Evolutionary conservation across 2,113 vertebrate genomes (phyloP).

Genomic region (Oncorhynchus keta): DNA sequence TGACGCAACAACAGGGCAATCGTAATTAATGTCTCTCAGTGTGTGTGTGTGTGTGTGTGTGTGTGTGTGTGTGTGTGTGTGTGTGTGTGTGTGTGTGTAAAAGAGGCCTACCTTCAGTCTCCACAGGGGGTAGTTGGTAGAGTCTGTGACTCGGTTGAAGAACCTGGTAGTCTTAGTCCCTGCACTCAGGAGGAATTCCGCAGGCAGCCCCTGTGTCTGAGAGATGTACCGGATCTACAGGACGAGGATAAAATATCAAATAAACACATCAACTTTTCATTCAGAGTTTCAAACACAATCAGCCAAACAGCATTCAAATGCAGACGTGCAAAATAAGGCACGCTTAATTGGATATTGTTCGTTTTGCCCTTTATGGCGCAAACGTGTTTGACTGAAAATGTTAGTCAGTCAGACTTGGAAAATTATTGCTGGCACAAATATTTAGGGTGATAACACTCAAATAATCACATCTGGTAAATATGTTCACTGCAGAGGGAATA

Average conservation of each 20-base stretch:
- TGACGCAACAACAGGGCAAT: no score
- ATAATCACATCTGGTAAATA: not conserved
- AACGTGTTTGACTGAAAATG: not conserved
- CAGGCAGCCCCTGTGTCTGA: constrained; percentile 96
- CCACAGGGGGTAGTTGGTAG: constrained; percentile 91
- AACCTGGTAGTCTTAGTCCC: constrained; percentile 98
- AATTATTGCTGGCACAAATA: not conserved
- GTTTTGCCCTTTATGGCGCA: not conserved
- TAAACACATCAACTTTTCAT: not conserved
- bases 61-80: constrained; percentile 17
- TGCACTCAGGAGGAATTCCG: constrained; percentile 96
- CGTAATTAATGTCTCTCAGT: not conserved
- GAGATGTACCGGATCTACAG: constrained; percentile 98
- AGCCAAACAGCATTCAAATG: not conserved
- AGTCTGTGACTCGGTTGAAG: constrained; percentile 98
- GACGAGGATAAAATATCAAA: constrained; percentile 25
- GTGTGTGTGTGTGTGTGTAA: not conserved
- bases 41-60: constrained; percentile 6
- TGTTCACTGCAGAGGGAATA: not conserved
- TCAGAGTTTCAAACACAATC: not conserved
- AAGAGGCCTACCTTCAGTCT: constrained; percentile 99
- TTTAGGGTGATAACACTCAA: not conserved
- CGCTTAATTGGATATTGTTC: not conserved
- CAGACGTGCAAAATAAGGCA: constrained; percentile 16
- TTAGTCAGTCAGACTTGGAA: not conserved